A percentile compares a stretch with the other conserved stretches of the same genome.
Evolutionary conservation across 2,113 vertebrate genomes (phyloP).

Genomic region (Malurus alboscapulatus): DNA sequence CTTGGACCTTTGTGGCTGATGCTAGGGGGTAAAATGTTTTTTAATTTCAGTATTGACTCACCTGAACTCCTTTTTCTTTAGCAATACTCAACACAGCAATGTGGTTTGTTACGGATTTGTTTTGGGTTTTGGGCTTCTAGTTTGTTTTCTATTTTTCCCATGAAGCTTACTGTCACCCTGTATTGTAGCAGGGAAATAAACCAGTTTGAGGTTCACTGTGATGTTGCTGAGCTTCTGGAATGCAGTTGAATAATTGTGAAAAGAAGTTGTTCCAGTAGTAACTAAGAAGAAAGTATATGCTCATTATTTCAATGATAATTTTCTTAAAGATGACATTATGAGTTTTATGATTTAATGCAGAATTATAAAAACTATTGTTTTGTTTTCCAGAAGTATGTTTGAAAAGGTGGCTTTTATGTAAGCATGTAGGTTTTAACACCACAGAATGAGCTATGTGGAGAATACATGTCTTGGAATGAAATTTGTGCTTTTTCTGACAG

Average conservation of each 20-base stretch:
- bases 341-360: neutral
- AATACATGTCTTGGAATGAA: neutral
- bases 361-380: neutral
- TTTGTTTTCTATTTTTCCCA: neutral
- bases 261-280: neutral
- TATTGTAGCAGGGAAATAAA: neutral
- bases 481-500: neutral
- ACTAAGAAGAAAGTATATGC: neutral
- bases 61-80: neutral
- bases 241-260: neutral
- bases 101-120: neutral
- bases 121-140: neutral
- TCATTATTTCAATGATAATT: neutral
- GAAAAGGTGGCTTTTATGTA: neutral
- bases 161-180: neutral
- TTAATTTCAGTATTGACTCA: neutral
- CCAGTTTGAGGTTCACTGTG: neutral
- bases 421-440: neutral
- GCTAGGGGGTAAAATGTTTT: neutral
- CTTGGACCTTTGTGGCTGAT: neutral
- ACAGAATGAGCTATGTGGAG: neutral
- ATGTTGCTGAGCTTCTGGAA: neutral
- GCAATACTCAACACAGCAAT: neutral
- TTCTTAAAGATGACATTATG: neutral
- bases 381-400: neutral